Base-by-base conservation (phyloP, 2,888 invertebrate genomes). In the Cerceris rybyensis region DNA sequence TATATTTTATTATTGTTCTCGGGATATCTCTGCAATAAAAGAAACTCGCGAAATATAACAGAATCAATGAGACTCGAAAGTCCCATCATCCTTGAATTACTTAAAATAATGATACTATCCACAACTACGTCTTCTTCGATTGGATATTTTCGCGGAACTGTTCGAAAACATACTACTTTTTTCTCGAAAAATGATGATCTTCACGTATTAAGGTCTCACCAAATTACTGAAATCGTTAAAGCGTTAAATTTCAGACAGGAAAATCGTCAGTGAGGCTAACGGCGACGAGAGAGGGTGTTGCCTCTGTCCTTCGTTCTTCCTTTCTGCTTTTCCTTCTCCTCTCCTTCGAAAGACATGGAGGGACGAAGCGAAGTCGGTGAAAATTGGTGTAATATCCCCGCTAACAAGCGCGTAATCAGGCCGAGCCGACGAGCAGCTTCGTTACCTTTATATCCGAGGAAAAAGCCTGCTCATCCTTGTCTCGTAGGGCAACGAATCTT, bases 161-260 rank as follows among this genome's bases (percentile, higher is more conserved):
- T 11, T 6, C 50, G 5, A 7, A 7, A 55, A 16, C n/a, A n/a
- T n/a, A n/a, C n/a, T n/a, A n/a, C 55, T 17, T 55, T 55, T 55
- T 55, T 17, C 7, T 13, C 11, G 68, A 65, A 71, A 76, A 82
- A 83, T 82, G 79, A 75, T 82, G 82, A 81, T 83, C 73, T 73
- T 67, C 68, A 73, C 64, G 75, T 58, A 73, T 71, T 75, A 76
- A 81, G 78, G 78, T 75, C 76, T 75, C 74, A 74, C 77, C 70
- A 84, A 82, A 85, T 86, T 84, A 80, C 78, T 71, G 75, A 78
- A 83, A 81, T 83, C 83, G 83, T 72, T 71, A 63, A 63, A 54
- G 61, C 55, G 49, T 52, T 54, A 66, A 70, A 54, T 41, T 61
- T 43, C 63, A 16, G 39, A 17, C 55, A 16, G 9, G 66, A 57